phyloP scores from a whole-genome alignment of 2,888 invertebrate species.

The Phania funesta region DNA sequence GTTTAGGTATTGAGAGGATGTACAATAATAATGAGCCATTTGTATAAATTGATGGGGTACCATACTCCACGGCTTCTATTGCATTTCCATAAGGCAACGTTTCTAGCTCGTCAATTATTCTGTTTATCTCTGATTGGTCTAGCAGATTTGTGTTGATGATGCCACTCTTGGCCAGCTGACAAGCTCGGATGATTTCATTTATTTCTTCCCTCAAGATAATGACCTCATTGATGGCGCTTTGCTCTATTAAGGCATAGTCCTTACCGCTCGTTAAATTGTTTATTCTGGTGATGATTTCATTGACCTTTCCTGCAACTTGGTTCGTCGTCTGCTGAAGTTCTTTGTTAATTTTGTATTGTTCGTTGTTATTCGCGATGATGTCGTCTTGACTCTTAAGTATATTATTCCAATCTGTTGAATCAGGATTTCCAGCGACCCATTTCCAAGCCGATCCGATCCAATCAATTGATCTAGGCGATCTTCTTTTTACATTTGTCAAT shows the following conservation, averaged over 20 bases:
- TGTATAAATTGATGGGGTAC: conserved; percentile 5
- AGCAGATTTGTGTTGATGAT: conserved; percentile 32
- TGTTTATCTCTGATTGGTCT: background rate
- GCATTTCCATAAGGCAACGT: conserved; percentile 8
- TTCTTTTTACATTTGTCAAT: conserved; percentile 1
- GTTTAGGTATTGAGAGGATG: conserved; percentile 5
- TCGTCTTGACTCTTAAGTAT: conserved; percentile 18
- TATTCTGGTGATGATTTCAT: conserved; percentile 1
- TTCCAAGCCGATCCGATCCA: too few species aligned
- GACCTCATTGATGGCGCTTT: conserved; percentile 16
- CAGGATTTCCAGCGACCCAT: too few species aligned
- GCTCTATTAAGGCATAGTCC: background rate
- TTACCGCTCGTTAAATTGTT: conserved; percentile 19
- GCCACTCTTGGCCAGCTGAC: conserved; percentile 10
- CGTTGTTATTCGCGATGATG: conserved; percentile 16
- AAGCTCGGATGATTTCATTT: conserved; percentile 39
- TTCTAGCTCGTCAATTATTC: conserved; percentile 5
- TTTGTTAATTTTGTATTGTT: conserved; percentile 26
- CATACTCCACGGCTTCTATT: conserved; percentile 21
- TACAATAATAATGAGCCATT: conserved; percentile 11
- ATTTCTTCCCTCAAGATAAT: conserved; percentile 11
- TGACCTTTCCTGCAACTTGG: background rate
- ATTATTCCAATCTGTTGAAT: too few species aligned
- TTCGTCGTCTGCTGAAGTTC: conserved; percentile 17
- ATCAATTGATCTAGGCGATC: too few species aligned